Percentiles rank a stretch among this genome's conserved stretches.
Evolutionary conservation across 2,888 invertebrate species (phyloP).

Genomic region (Athalia rosae): DNA sequence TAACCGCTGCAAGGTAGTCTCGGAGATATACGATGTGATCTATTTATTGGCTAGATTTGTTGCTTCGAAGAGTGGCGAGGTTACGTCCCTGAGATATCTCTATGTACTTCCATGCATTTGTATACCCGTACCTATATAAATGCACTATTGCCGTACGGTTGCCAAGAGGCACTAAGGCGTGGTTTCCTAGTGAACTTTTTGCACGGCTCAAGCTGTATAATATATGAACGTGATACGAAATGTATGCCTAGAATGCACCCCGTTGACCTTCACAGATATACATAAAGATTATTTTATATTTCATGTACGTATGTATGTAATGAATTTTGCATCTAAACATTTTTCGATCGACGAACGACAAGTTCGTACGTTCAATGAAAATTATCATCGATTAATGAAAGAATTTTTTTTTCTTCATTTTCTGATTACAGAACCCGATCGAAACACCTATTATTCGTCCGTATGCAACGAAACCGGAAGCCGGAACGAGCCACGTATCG

Average conservation of each 20-base stretch:
- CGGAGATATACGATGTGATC: no score
- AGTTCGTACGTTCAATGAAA: no score
- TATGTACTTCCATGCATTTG: background rate
- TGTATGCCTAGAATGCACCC: conserved; percentile 69
- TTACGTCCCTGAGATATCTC: no score
- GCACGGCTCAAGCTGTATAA: background rate
- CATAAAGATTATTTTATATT: conserved; percentile 64
- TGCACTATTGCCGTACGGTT: background rate
- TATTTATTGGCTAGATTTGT: background rate
- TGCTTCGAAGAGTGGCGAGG: background rate
- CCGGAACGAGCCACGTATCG: conserved; percentile 19
- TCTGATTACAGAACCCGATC: conserved; percentile 56
- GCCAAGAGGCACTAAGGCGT: conserved; percentile 62
- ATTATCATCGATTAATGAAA: conserved; percentile 13
- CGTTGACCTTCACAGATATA: conserved; percentile 70
- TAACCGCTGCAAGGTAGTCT: no score
- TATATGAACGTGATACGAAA: no score
- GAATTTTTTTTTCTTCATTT: conserved; percentile 44
- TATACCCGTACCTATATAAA: background rate
- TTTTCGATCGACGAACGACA: background rate
- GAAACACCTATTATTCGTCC: conserved; percentile 18
- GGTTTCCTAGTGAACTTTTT: conserved; percentile 71
- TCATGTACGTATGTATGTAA: background rate
- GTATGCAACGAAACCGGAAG: background rate
- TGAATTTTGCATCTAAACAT: background rate